These are phyloP conservation scores for Hyalella azteca DNA, from an alignment of 2,888 invertebrate species.

Conservation along the genomic window DNA sequence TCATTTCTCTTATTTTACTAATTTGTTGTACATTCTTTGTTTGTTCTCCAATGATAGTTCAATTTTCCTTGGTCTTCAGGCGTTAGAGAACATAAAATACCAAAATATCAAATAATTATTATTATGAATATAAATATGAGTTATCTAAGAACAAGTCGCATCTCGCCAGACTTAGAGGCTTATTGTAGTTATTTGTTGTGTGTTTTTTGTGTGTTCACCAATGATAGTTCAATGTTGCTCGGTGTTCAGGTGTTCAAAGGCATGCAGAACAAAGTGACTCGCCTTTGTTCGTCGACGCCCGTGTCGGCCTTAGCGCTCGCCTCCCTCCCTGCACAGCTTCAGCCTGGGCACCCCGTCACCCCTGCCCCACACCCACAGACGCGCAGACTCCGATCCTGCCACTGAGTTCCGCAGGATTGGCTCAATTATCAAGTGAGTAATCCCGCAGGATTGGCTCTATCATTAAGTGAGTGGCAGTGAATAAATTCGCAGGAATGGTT, in stretches of 20 bases:
- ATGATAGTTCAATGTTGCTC: no score
- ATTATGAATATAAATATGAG: no score
- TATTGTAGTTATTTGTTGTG: no score
- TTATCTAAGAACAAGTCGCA: no score
- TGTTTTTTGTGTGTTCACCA: no score
- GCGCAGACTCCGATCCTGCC: slow-evolving; percentile 58
- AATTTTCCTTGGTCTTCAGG: no score
- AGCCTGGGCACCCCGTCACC: slow-evolving; percentile 43
- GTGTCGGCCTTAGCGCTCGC: slow-evolving; percentile 47
- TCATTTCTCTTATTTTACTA: no score
- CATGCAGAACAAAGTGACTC: slow-evolving; percentile 48
- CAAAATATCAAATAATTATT: no score
- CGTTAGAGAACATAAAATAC: no score
- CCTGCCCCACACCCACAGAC: slow-evolving; percentile 51
- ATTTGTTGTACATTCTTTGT: no score
- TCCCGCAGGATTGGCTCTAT: slow-evolving; percentile 57
- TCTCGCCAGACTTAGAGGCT: no score
- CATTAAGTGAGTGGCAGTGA: slow-evolving; percentile 46
- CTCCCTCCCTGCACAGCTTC: slow-evolving; percentile 55
- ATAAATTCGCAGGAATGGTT: slow-evolving; percentile 45
- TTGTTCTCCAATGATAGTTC: no score
- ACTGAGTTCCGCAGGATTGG: slow-evolving; percentile 56
- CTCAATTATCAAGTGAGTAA: slow-evolving; percentile 57
- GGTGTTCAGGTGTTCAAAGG: slow-evolving; percentile 54
- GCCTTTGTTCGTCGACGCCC: slow-evolving; percentile 47